Conservation (phyloP, 2,113 vertebrate species). For the Elephas maximus region DNA sequence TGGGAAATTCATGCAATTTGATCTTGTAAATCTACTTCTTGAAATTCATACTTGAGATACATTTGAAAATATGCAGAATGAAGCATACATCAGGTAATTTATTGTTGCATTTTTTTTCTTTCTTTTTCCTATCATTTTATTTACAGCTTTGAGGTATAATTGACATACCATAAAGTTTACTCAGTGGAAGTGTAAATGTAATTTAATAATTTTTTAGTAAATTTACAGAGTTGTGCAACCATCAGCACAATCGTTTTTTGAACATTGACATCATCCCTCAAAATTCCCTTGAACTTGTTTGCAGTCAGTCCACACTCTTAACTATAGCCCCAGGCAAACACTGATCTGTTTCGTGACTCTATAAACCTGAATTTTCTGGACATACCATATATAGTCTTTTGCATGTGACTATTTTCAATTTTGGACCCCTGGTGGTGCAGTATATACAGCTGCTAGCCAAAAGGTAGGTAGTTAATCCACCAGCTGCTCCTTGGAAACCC, state of each 20-base stretch:
- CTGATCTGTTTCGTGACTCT: not conserved
- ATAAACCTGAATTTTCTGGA: not conserved
- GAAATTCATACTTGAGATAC: not conserved
- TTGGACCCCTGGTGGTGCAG: too few species aligned
- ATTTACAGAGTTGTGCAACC: not conserved
- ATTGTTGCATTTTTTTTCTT: not conserved
- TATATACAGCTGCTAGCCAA: too few species aligned
- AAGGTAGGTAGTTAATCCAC: too few species aligned
- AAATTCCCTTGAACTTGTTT: not conserved
- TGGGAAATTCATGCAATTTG: not conserved
- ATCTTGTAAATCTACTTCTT: not conserved
- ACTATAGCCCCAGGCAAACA: not conserved
- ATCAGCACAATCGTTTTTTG: not conserved
- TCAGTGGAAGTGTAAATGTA: not conserved
- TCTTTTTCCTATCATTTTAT: not conserved
- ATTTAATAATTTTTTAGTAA: not conserved
- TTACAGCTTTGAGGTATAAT: not conserved
- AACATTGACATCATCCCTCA: not conserved
- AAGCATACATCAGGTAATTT: not conserved
- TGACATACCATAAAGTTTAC: not conserved
- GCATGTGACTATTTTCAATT: not conserved
- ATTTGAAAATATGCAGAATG: not conserved
- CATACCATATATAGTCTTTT: not conserved
- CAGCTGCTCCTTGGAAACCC: too few species aligned
- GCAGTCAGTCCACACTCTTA: not conserved